Base-by-base conservation (phyloP, 2,797 vertebrate genomes). In the Sylvilagus floridanus region DNA sequence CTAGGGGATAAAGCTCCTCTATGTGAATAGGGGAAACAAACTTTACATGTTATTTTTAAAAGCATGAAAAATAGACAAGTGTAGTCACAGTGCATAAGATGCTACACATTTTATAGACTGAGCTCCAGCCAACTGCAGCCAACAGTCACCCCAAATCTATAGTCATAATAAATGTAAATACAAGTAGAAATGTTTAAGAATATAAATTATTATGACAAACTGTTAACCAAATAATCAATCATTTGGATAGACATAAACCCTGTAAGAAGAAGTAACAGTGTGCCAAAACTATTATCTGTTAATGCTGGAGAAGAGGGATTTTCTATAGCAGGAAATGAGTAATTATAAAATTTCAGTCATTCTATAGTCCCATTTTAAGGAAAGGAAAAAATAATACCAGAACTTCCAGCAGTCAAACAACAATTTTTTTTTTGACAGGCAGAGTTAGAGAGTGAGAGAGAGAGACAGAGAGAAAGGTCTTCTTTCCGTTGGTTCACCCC, bases 81-180 rank as follows among this genome's bases (percentile, higher is more conserved):
- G 47, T 88, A 88, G 35, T 22, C 65, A 90, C 47, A 86, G 60
- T 19, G 30, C 28, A 47, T 42, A 93, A 35, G 13, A 75, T 8
- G 71, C 16, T 63, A 84, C 2, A 84, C 21, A 54, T 52, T 73
- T 73, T 72, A 88, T 1, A 88, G n/a, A 22, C 35, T 73, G 47
- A 24, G 26, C 21, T 73, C 68, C 26, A 84, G 52, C 42, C 52
- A 68, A 84, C n/a, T 72, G 19, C 50, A 71, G 21, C 9, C 47
- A 35, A 65, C 69, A 81, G 57, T 72, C 77, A 42, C 52, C 77
- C 42, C 30, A 68, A 72, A 26, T 57, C 28, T 35, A 30, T 73
- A 90, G 32, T 87, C n/a, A 57, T 66, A 66, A 72, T 42, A 72
- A 94, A 69, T n/a, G 37, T 17, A 77, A 93, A 71, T 57, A 88